Evolutionary conservation across 2,888 invertebrate species (phyloP), one percentile per base, ranked within the genome.

Genomic region (Bellardia pandia): DNA sequence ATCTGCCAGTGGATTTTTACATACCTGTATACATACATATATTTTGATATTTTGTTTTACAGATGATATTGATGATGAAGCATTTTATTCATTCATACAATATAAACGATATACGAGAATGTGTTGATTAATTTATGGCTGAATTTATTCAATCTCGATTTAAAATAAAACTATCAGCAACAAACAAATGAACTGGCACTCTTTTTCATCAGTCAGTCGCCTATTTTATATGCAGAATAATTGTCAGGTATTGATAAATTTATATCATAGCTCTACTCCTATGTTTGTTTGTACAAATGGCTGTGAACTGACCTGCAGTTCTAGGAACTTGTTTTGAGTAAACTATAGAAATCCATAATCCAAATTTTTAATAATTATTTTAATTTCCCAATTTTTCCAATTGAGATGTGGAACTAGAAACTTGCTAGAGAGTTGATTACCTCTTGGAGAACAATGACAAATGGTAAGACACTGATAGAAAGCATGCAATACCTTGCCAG

Each of bases 91-190:
- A 37, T 37, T 48, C 14, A 62, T 8, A 66, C 16, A 66, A 9
- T 8, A 11, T 8, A 64, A 16, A 40, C 8, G 14, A 5, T 48
- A 13, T 13, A 48, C 11, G 14, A 33, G 14, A n/a, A 51, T 60
- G 56, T 82, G 82, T 82, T 76, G 82, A 82, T 82, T 82, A 82
- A 82, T 82, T 82, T 82, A 82, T 75, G 68, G 69, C 82, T 62
- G 51, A 30, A 62, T 82, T 75, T 69, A 69, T 71, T 82, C 69
- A 82, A 82, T 75, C 75, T 75, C 69, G 7, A 42, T 42, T 64
- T 72, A 14, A 53, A 66, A 71, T 64, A 62, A 14, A 56, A 66
- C 40, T 16, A n/a, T 4, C 33, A n/a, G 48, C 23, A 16, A 11
- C 14, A 33, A 30, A 60, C 23, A 69, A 69, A 37, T 23, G 68